Percentiles rank a stretch among this genome's conserved stretches.
Evolutionary conservation across 2,888 invertebrate genomes (phyloP).

Genomic region (Euzophera pinguis): DNA sequence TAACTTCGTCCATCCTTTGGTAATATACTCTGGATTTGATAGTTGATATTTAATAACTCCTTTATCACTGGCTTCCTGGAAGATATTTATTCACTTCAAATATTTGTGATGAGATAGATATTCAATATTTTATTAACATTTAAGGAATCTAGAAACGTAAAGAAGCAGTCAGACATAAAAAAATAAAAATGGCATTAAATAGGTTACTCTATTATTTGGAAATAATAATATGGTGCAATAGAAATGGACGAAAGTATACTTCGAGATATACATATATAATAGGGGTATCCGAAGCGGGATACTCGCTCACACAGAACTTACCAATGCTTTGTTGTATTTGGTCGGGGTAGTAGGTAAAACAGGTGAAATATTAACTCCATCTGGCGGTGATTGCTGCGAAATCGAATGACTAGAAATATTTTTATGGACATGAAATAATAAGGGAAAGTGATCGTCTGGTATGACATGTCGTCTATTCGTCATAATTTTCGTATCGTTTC

Average conservation of each 20-base stretch:
- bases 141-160: too few species aligned
- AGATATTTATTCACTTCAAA: constrained; percentile 1
- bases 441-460: neutral
- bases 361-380: neutral
- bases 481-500: neutral
- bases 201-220: too few species aligned
- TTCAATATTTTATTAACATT: neutral
- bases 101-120: neutral
- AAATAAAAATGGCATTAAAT: too few species aligned
- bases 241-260: too few species aligned
- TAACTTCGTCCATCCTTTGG: constrained; percentile 44
- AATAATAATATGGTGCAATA: too few species aligned
- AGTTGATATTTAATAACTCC: constrained; percentile 34
- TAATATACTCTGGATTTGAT: constrained; percentile 40
- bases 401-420: neutral
- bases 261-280: too few species aligned
- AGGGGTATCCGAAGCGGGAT: too few species aligned
- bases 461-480: neutral
- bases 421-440: neutral
- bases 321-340: neutral
- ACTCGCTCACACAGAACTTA: too few species aligned
- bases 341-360: neutral
- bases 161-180: too few species aligned
- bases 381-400: neutral
- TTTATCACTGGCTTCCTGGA: constrained; percentile 19